phyloP scores from a whole-genome alignment of 2,113 vertebrate species.

The Chloropsis cyanopogon region DNA sequence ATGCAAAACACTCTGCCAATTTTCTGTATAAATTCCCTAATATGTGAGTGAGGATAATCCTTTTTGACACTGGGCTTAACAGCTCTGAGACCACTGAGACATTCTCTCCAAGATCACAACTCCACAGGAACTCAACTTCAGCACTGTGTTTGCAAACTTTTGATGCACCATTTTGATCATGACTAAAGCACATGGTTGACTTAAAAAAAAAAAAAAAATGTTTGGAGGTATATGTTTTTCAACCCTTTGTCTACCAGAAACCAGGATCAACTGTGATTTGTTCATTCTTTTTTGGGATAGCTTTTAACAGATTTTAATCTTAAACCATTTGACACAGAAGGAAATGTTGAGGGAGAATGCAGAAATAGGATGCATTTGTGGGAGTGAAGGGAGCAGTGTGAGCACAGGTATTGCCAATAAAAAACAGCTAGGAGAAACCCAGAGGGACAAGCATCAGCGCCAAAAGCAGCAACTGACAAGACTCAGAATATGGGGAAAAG shows the following conservation, averaged over 20 bases:
- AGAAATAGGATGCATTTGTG: background rate
- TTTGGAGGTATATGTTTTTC: background rate
- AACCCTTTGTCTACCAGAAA: background rate
- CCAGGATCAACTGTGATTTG: background rate
- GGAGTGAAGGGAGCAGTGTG: fast-evolving
- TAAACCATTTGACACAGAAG: background rate
- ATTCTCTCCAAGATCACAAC: background rate
- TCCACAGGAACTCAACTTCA: background rate
- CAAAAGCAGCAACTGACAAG: background rate
- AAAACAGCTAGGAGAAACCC: background rate
- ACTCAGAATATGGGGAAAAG: background rate
- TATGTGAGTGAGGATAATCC: background rate
- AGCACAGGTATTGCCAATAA: background rate
- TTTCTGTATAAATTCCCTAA: background rate
- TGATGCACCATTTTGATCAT: background rate
- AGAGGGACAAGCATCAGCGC: background rate
- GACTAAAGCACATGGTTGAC: background rate
- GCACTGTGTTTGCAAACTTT: background rate
- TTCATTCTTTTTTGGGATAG: background rate
- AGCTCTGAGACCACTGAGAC: background rate
- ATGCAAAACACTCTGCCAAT: background rate
- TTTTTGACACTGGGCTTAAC: background rate
- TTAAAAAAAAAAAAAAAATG: background rate
- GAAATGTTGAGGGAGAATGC: background rate
- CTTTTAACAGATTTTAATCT: background rate